Evolutionary conservation across 2,797 vertebrate species (phyloP).

Genomic region (Phataginus tetradactyla): DNA sequence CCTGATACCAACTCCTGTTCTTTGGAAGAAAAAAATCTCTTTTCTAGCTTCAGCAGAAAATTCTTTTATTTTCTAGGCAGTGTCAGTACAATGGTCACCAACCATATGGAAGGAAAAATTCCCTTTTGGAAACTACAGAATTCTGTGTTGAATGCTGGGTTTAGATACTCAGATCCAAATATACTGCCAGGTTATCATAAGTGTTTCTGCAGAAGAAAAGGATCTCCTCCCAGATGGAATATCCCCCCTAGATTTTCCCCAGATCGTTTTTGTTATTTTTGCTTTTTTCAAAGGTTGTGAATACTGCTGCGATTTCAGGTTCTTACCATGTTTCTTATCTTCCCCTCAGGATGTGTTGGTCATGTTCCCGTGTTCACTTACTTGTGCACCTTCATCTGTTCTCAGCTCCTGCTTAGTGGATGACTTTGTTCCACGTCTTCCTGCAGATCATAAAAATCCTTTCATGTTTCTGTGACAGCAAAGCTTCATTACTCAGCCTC

Average conservation of each 20-base stretch:
- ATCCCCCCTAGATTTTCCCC: not conserved
- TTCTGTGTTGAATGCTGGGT: not conserved
- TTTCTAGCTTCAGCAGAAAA: constrained; percentile 8
- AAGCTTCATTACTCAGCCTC: constrained; percentile 58
- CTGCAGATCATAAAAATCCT: constrained; percentile 63
- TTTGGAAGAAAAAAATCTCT: not conserved
- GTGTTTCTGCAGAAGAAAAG: not conserved
- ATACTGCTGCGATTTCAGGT: constrained; percentile 39
- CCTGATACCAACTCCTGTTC: not conserved
- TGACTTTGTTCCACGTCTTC: constrained; percentile 66
- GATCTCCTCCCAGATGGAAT: not conserved
- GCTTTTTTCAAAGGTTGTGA: not conserved
- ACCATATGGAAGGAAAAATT: not conserved
- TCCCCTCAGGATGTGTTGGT: constrained; percentile 67
- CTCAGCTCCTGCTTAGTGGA: constrained; percentile 79
- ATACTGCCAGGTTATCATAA: not conserved
- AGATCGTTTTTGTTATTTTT: constrained; percentile 62
- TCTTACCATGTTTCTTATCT: constrained; percentile 64
- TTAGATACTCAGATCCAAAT: not conserved
- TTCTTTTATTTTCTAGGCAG: constrained; percentile 34
- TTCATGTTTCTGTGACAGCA: constrained; percentile 71
- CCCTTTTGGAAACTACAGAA: not conserved
- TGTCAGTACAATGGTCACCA: not conserved
- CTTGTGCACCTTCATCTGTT: constrained; percentile 73
- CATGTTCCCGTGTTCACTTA: constrained; percentile 75